phyloP scores from a whole-genome alignment of 1,140 invertebrate species.

The Drosophila ananassae region DNA sequence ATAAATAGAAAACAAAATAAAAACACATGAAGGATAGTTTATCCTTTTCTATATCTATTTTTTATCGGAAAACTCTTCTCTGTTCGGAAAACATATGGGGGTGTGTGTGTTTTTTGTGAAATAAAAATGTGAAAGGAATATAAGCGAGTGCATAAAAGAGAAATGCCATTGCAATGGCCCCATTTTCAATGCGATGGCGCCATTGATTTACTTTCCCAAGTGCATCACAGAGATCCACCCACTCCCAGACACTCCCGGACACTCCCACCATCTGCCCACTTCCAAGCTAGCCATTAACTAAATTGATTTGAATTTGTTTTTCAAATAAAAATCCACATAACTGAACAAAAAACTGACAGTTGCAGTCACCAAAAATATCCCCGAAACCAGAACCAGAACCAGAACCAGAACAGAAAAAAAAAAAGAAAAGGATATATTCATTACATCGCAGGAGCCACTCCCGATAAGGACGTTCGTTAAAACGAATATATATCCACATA shows the following conservation, averaged over 20 bases:
- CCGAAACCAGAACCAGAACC: constrained; percentile 5
- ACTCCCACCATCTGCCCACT: constrained; percentile 1
- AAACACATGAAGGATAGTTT: constrained; percentile 24
- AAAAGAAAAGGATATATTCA: constrained; percentile 14
- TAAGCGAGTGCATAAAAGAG: constrained; percentile 4
- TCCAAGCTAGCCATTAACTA: constrained; percentile 49
- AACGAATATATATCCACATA: not conserved
- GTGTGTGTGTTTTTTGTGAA: constrained; percentile 26
- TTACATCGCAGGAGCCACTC: constrained; percentile 5
- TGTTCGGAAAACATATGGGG: not conserved
- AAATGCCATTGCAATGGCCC: constrained; percentile 35
- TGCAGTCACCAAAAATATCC: not conserved
- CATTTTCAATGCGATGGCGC: constrained; percentile 27
- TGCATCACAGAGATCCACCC: constrained; percentile 1
- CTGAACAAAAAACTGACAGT: constrained; percentile 23
- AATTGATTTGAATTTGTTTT: constrained; percentile 51
- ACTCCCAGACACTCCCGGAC: not conserved
- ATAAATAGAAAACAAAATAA: constrained; percentile 38
- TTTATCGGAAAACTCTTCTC: not conserved
- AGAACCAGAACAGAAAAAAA: too few species aligned
- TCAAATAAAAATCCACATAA: constrained; percentile 34
- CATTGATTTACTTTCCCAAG: constrained; percentile 52
- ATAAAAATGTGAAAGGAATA: constrained; percentile 16
- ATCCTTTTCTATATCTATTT: constrained; percentile 53
- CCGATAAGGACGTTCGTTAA: constrained; percentile 17